These are phyloP conservation scores for Vombatus ursinus DNA, from an alignment of 2,113 vertebrate genomes.

Conservation along the genomic window DNA sequence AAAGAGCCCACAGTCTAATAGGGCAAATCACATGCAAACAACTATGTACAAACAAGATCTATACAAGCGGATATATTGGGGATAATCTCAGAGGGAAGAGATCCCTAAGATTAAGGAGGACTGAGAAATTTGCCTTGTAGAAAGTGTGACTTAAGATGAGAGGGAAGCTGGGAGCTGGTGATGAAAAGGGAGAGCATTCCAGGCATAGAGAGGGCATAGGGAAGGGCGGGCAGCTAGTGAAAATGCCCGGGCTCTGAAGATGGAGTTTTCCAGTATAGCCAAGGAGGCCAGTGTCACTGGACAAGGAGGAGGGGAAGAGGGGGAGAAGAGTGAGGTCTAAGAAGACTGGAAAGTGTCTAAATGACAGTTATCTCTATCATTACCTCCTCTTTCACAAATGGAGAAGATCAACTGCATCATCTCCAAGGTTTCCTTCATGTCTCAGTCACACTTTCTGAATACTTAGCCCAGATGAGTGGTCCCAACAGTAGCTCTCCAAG, in stretches of 20 bases:
- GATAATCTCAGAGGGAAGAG: background rate
- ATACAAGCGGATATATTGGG: too few species aligned
- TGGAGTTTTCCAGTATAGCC: background rate
- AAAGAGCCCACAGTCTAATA: too few species aligned
- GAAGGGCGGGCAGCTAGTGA: background rate
- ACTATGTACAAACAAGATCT: background rate
- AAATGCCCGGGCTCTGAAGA: background rate
- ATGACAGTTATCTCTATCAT: background rate
- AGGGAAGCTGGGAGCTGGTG: background rate
- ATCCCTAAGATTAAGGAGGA: background rate
- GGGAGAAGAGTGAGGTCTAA: background rate
- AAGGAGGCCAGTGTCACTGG: too few species aligned
- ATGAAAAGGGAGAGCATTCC: background rate
- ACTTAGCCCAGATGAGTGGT: background rate
- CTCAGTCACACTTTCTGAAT: background rate
- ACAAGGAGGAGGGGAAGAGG: too few species aligned
- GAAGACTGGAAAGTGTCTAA: background rate
- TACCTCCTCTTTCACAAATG: too few species aligned
- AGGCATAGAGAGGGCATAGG: background rate
- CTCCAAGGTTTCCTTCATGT: background rate
- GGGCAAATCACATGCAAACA: background rate
- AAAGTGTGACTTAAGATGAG: background rate
- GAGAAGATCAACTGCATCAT: background rate
- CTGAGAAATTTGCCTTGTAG: background rate
- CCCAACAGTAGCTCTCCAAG: background rate